These are phyloP conservation scores for Neuroterus valhalla DNA, from an alignment of 1,140 invertebrate species.

Conservation along the genomic window DNA sequence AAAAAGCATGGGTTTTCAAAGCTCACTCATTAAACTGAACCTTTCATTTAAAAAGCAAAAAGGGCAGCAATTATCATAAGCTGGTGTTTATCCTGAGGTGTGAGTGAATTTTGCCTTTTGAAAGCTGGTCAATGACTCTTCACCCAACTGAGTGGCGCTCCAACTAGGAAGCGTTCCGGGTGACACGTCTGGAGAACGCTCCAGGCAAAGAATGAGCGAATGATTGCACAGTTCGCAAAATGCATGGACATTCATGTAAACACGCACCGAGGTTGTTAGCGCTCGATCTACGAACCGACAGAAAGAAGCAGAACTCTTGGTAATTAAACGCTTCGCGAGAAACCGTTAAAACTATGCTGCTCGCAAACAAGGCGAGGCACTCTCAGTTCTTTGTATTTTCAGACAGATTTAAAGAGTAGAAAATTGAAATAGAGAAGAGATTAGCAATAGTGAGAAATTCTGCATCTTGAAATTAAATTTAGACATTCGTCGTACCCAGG, in stretches of 20 bases:
- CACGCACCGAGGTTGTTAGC: slow-evolving; percentile 29
- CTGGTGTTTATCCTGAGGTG: neutral
- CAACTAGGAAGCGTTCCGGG: slow-evolving; percentile 11
- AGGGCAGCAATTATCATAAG: neutral
- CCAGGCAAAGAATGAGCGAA: slow-evolving; percentile 2
- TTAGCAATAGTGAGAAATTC: neutral
- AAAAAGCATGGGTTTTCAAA: neutral
- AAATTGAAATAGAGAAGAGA: slow-evolving; percentile 15
- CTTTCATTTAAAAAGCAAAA: neutral
- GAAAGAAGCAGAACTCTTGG: slow-evolving; percentile 29
- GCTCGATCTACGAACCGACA: slow-evolving; percentile 28
- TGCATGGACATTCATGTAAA: slow-evolving; percentile 26
- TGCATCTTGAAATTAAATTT: slow-evolving; percentile 21
- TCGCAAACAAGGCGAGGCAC: slow-evolving; percentile 2
- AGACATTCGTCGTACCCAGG: slow-evolving; percentile 13
- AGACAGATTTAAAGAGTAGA: slow-evolving; percentile 8
- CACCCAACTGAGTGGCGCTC: neutral
- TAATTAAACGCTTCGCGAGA: slow-evolving; percentile 26
- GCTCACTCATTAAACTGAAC: neutral
- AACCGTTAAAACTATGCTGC: slow-evolving; percentile 27
- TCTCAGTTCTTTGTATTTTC: slow-evolving; percentile 8
- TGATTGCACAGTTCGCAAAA: slow-evolving; percentile 23
- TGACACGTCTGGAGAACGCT: slow-evolving; percentile 22
- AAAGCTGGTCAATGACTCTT: neutral
- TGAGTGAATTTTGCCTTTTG: neutral